A percentile compares a stretch with the other conserved stretches of the same genome.
These are phyloP conservation scores for Bubo scandiacus DNA, from an alignment of 2,113 vertebrate species.

Conservation along the genomic window DNA sequence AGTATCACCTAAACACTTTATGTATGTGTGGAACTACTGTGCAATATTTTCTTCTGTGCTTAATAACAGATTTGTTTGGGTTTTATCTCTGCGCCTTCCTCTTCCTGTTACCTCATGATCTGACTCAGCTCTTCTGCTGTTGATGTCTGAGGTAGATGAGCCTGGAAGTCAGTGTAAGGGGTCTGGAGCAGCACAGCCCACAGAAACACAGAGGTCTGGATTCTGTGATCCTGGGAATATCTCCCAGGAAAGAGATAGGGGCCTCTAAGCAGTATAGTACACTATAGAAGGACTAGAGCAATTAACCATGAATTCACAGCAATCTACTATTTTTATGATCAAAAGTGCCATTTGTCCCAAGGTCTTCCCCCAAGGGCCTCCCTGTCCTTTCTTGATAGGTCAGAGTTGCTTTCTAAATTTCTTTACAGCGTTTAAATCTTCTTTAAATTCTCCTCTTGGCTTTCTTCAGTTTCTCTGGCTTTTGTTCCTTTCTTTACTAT, in stretches of 20 bases:
- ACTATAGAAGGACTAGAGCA: background rate
- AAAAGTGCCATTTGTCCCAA: background rate
- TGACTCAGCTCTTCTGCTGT: slow-evolving; percentile 6
- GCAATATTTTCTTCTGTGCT: background rate
- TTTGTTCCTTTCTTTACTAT: background rate
- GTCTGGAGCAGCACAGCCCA: background rate
- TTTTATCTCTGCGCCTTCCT: slow-evolving; percentile 28
- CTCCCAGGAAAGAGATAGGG: background rate
- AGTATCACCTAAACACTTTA: background rate
- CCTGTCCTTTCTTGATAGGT: background rate
- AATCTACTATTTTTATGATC: background rate
- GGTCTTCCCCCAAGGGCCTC: background rate
- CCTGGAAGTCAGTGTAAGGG: background rate
- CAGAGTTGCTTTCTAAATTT: background rate
- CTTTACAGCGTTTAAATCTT: background rate
- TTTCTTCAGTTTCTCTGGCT: background rate
- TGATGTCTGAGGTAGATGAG: background rate
- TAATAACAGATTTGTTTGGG: slow-evolving; percentile 1
- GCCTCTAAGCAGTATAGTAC: background rate
- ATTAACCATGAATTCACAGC: background rate
- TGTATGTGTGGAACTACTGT: background rate
- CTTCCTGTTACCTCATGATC: background rate
- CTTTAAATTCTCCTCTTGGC: background rate
- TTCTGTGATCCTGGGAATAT: background rate
- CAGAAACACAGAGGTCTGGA: background rate